Base-by-base conservation (phyloP, 2,797 vertebrate genomes). In the Remorina albescens region DNA sequence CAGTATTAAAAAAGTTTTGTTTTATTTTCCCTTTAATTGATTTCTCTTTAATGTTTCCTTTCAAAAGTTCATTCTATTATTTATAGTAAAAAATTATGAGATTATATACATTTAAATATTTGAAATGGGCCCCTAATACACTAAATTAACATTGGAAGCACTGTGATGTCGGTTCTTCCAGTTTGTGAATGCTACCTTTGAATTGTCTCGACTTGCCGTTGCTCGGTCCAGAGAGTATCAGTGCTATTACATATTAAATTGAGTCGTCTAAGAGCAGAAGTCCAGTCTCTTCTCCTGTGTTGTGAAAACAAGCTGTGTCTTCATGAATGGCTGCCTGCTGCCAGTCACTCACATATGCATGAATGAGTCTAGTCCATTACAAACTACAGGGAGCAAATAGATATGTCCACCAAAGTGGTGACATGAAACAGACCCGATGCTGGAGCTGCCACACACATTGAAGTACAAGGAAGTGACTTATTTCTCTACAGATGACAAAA, bases 341-440 rank as follows among this genome's bases (percentile, higher is more conserved):
- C 23, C 71, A 76, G 61, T 25, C 60, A 64, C 47, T 80, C 67
- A 42, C 15, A 67, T 44, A 68, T 56, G 26, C 53, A 69, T 64
- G 50, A 53, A 57, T 56, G 58, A 67, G 26, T 50, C 42, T 15
- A 11, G 15, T 76, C 46, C 36, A 66, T 54, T 71, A 54, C 26
- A 64, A 82, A 80, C 30, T 62, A 47, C 66, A 69, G 32, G 71
- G 39, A 68, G 41, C 34, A 82, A 74, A 78, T 59, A 49, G 71
- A 80, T 60, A 50, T 51, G 39, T 75, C 42, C 32, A 51, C 61
- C 34, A 23, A 80, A 61, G 26, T 54, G 53, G 44, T 47, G 65
- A 71, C 65, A 66, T 74, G 65, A 74, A 85, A 81, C 68, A 73
- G 63, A 65, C 19, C 55, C n/a, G 37, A 55, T 57, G 12, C n/a